These are phyloP conservation scores for Agonopterix heracliana DNA, from an alignment of 2,888 invertebrate genomes.

Conservation along the genomic window DNA sequence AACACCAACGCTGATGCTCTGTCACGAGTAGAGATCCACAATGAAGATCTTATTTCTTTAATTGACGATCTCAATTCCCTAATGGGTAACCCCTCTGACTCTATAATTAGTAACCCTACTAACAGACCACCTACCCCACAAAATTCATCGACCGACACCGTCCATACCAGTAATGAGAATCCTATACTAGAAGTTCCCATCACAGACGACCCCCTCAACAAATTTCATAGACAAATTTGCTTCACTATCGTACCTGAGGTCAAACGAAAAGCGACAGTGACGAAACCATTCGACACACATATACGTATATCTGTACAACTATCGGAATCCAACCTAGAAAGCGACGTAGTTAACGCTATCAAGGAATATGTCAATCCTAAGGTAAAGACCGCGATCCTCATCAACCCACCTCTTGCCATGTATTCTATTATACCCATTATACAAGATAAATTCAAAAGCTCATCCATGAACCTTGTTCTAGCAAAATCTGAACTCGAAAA, in stretches of 20 bases:
- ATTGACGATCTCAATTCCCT: too few relatives aligned
- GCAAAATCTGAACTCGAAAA: slow-evolving; percentile 8
- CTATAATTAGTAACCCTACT: neutral
- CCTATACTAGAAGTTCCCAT: slow-evolving; percentile 6
- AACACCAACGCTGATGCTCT: too few relatives aligned
- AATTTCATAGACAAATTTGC: slow-evolving; percentile 10
- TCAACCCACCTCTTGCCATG: slow-evolving; percentile 4
- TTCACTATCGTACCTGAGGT: slow-evolving; percentile 8
- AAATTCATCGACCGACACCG: neutral
- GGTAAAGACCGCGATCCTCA: slow-evolving; percentile 6
- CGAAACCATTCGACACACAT: slow-evolving; percentile 11
- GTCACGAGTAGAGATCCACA: too few relatives aligned
- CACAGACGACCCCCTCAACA: slow-evolving; percentile 7
- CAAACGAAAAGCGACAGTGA: slow-evolving; percentile 5
- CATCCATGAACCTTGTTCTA: slow-evolving; percentile 3
- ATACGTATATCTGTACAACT: slow-evolving; percentile 5
- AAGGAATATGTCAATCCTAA: slow-evolving; percentile 14
- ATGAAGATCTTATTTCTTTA: too few relatives aligned
- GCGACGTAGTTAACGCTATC: slow-evolving; percentile 9
- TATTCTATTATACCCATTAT: slow-evolving; percentile 5
- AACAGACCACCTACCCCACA: neutral
- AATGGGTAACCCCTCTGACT: too few relatives aligned
- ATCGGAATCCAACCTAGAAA: slow-evolving; percentile 9
- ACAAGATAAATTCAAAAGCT: slow-evolving; percentile 1
- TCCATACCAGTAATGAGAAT: neutral